Evolutionary conservation across 2,113 vertebrate genomes (phyloP).

Genomic region (Orcinus orca): DNA sequence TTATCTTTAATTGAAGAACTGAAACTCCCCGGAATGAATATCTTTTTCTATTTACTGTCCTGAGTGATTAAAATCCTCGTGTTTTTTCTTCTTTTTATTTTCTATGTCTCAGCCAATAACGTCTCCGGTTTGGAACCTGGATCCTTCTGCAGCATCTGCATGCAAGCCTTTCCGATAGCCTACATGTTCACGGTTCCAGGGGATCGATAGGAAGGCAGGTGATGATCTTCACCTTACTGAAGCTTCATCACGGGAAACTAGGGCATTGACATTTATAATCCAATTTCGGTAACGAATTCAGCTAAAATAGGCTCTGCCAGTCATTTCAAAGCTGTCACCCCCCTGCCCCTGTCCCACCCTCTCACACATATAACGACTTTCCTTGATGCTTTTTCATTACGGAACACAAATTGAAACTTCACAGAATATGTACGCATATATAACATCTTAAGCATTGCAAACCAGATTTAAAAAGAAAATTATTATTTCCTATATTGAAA

Average conservation of each 20-base stretch:
- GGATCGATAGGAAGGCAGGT: neutral
- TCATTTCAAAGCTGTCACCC: neutral
- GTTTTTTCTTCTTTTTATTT: neutral
- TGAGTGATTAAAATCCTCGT: neutral
- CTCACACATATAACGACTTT: neutral
- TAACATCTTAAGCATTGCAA: neutral
- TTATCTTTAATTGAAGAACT: conserved; percentile 15
- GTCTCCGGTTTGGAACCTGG: neutral
- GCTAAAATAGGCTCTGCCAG: neutral
- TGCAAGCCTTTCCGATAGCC: neutral
- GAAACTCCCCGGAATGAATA: neutral
- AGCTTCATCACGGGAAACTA: neutral
- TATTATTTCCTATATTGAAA: neutral
- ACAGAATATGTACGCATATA: neutral
- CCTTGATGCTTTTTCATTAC: neutral
- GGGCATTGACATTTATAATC: neutral
- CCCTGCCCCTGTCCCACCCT: rapidly evolving
- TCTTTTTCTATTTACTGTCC: neutral
- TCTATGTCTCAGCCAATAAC: neutral
- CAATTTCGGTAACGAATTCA: neutral
- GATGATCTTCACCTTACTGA: neutral
- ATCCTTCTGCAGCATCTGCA: neutral
- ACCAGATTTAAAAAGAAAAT: neutral
- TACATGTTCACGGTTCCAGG: neutral
- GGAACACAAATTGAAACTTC: neutral